phyloP scores from a whole-genome alignment of 1,140 invertebrate genomes.

The Stenopsyche tienmushanensis region DNA sequence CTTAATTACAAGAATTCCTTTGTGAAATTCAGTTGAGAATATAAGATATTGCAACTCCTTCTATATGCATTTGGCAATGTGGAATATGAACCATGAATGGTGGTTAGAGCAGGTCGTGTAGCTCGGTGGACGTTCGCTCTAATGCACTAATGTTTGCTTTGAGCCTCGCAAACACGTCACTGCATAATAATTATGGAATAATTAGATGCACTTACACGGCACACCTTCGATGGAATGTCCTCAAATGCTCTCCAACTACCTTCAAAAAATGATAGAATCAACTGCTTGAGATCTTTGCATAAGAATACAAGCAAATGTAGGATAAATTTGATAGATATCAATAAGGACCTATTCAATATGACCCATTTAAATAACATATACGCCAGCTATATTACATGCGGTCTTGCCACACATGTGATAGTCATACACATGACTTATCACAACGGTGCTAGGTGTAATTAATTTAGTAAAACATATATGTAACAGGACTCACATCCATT shows the following conservation, averaged over 20 bases:
- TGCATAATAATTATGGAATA: neutral
- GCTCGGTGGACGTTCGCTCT: neutral
- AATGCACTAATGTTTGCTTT: constrained; percentile 8
- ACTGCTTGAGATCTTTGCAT: no score
- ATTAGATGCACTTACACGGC: constrained; percentile 1
- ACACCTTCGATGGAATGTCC: no score
- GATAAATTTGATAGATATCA: no score
- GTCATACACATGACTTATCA: constrained; percentile 11
- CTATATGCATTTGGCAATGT: neutral
- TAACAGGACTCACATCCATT: neutral
- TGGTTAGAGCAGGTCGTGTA: neutral
- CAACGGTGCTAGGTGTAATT: constrained; percentile 1
- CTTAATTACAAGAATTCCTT: neutral
- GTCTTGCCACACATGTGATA: neutral
- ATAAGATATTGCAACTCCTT: neutral
- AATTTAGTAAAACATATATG: neutral
- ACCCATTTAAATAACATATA: no score
- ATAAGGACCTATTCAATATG: no score
- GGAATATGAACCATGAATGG: neutral
- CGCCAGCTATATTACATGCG: neutral
- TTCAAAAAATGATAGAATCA: no score
- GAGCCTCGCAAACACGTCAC: neutral
- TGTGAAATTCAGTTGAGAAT: neutral
- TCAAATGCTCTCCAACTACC: no score
- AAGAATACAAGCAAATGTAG: no score